Conservation (phyloP, 2,797 vertebrate species). For the Coluber constrictor region DNA sequence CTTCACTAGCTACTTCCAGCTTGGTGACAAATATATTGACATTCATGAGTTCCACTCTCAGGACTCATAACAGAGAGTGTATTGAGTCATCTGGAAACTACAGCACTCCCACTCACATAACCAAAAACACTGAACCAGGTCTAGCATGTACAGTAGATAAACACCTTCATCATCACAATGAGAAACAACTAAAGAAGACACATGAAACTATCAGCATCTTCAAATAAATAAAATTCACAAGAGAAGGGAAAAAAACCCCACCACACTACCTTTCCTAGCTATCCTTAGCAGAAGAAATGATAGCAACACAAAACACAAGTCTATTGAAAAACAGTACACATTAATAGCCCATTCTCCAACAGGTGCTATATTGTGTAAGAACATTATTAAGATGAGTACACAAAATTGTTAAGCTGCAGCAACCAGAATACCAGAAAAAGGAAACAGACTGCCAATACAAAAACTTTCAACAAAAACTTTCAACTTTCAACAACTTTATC, state of each 20-base stretch:
- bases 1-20: not conserved
- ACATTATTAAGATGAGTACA: not conserved
- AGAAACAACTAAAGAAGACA: not conserved
- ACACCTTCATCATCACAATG: not conserved
- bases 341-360: not conserved
- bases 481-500: not conserved
- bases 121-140: not conserved
- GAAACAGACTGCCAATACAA: not conserved
- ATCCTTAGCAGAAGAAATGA: not conserved
- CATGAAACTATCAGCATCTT: not conserved
- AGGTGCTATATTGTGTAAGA: not conserved
- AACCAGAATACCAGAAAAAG: not conserved
- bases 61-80: not conserved
- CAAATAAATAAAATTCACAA: not conserved
- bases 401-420: not conserved
- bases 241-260: rapidly evolving
- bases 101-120: not conserved
- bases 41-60: not conserved
- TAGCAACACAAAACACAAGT: not conserved
- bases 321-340: not conserved
- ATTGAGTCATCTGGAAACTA: not conserved
- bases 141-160: not conserved
- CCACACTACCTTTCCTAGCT: not conserved
- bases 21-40: not conserved
- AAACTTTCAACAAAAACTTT: not conserved